Conservation (phyloP, 2,797 vertebrate genomes). For the Enteromius paludinosus region DNA sequence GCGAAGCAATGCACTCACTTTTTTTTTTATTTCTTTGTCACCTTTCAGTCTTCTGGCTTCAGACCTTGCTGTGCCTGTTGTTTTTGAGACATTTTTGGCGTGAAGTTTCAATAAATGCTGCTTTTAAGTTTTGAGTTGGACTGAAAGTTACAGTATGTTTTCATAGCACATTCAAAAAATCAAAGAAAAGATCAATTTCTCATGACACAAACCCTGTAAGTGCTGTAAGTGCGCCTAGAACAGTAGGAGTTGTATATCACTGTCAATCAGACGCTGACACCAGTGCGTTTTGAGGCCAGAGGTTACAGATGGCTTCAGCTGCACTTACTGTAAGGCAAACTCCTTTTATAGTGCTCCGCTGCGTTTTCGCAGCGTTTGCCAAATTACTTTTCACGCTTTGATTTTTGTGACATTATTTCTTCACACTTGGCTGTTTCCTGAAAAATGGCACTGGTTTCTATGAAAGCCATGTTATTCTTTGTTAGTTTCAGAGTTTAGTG, state of each 20-base stretch:
- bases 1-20: not conserved
- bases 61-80: not conserved
- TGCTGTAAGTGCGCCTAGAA: conserved; percentile 8
- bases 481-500: conserved; percentile 12
- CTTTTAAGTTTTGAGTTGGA: conserved; percentile 8
- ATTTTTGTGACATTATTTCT: conserved; percentile 30
- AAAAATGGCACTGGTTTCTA: conserved; percentile 6
- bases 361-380: not conserved
- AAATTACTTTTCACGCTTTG: conserved; percentile 15
- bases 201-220: not conserved
- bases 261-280: conserved; percentile 22
- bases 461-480: conserved; percentile 4
- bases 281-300: conserved; percentile 25
- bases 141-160: not conserved
- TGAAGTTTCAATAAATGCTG: not conserved
- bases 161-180: not conserved
- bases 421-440: conserved; percentile 27
- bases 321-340: conserved; percentile 18
- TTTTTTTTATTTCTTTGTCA: not conserved
- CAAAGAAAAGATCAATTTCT: not conserved
- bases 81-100: not conserved
- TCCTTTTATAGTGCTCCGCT: not conserved
- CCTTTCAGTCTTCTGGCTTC: not conserved
- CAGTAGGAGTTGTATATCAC: conserved; percentile 12
- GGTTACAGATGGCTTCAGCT: conserved; percentile 35